phyloP scores from a whole-genome alignment of 2,797 vertebrate genomes.

The Enteromius treurensis region DNA sequence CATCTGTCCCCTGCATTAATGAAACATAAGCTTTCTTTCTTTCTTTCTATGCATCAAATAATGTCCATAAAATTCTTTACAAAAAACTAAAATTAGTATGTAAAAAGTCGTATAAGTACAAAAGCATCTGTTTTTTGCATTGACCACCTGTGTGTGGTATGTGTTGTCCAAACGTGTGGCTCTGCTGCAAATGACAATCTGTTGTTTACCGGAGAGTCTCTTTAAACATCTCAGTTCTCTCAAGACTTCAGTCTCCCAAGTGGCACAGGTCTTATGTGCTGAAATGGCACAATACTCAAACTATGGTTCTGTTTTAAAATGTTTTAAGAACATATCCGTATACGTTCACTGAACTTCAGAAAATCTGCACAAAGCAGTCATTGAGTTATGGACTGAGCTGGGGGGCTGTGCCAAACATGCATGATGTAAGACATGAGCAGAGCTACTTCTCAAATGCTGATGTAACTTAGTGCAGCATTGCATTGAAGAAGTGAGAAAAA shows the following conservation, averaged over 20 bases:
- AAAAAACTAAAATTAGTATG: neutral
- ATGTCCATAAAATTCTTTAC: neutral
- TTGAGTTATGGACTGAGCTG: conserved; percentile 30
- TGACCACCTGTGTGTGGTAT: conserved; percentile 54
- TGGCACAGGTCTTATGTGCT: conserved; percentile 1
- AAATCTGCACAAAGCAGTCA: conserved; percentile 38
- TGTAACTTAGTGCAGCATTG: conserved; percentile 60
- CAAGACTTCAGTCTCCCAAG: neutral
- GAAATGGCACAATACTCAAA: neutral
- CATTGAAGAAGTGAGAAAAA: neutral
- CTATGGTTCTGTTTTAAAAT: neutral
- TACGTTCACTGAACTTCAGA: neutral
- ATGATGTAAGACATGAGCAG: conserved; percentile 65
- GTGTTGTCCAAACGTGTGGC: conserved; percentile 15
- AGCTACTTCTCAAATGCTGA: conserved; percentile 61
- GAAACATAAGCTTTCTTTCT: neutral
- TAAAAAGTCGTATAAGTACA: neutral
- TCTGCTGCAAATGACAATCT: neutral
- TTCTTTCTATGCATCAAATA: neutral
- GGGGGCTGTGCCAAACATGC: conserved; percentile 28
- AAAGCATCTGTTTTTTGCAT: neutral
- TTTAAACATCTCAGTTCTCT: conserved; percentile 44
- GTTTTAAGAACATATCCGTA: neutral
- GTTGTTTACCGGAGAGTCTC: conserved; percentile 11
- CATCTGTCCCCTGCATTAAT: neutral